Evolutionary conservation across 2,888 invertebrate genomes (phyloP).

Genomic region (Macaria notata): DNA sequence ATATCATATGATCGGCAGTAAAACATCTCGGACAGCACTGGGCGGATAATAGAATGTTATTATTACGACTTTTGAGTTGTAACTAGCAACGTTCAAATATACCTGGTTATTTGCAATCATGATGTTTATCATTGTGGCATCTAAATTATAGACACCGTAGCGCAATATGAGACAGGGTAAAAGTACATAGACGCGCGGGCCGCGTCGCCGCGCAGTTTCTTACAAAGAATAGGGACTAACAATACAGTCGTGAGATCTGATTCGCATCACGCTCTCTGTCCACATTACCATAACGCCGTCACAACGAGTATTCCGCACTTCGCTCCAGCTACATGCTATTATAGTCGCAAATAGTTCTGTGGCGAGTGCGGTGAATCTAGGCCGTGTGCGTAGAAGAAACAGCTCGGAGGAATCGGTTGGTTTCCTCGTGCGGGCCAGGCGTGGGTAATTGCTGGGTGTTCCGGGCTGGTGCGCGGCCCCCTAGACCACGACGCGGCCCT

Average conservation of each 20-base stretch:
- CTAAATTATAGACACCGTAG: conserved; percentile 45
- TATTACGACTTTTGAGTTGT: conserved; percentile 24
- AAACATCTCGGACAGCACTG: conserved; percentile 21
- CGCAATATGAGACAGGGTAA: conserved; percentile 66
- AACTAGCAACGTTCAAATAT: conserved; percentile 41
- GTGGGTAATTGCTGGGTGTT: conserved; percentile 79
- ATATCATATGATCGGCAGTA: conserved; percentile 25
- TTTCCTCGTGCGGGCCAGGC: conserved; percentile 53
- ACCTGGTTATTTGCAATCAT: conserved; percentile 43
- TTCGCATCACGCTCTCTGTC: conserved; percentile 53
- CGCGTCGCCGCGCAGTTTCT: conserved; percentile 60
- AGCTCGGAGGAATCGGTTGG: conserved; percentile 59
- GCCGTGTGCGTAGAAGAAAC: conserved; percentile 48
- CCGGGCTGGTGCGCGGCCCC: conserved; percentile 76
- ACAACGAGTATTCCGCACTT: conserved; percentile 43
- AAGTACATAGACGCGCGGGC: conserved; percentile 62
- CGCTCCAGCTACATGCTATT: conserved; percentile 26
- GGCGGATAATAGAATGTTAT: conserved; percentile 27
- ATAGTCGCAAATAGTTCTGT: conserved; percentile 37
- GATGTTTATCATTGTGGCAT: conserved; percentile 61
- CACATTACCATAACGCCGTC: conserved; percentile 49
- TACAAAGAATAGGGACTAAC: conserved; percentile 66
- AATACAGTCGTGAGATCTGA: conserved; percentile 75
- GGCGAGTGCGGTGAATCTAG: conserved; percentile 22
- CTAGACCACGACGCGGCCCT: conserved; percentile 74